These are phyloP conservation scores for Halictus rubicundus DNA, from an alignment of 1,140 invertebrate genomes.

Conservation along the genomic window DNA sequence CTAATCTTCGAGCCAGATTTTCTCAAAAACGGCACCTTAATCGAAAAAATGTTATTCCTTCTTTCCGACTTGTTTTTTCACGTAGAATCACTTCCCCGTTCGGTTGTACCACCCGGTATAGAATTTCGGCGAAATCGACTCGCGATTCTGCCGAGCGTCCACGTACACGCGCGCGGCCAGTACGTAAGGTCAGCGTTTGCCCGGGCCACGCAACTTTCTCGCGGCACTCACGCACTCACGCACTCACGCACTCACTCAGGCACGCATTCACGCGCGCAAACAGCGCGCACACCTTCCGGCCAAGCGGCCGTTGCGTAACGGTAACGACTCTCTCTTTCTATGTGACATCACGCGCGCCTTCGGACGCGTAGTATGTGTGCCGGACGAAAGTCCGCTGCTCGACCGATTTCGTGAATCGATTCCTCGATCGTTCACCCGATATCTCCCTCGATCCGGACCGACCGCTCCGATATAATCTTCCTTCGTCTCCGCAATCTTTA, in stretches of 20 bases:
- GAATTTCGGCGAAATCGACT: background rate
- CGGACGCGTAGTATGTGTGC: conserved; percentile 9
- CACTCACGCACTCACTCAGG: background rate
- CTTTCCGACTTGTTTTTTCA: too few species aligned
- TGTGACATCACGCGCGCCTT: conserved; percentile 76
- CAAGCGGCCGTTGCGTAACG: conserved; percentile 76
- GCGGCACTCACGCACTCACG: conserved; percentile 3
- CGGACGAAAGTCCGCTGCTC: background rate
- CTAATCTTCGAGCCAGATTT: too few species aligned
- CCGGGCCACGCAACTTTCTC: conserved; percentile 76
- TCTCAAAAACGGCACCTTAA: too few species aligned
- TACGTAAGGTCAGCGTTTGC: conserved; percentile 80
- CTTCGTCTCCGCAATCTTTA: too few species aligned
- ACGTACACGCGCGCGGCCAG: conserved; percentile 34
- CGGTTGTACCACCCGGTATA: too few species aligned
- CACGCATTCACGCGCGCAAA: conserved; percentile 42
- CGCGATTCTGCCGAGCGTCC: too few species aligned
- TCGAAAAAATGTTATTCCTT: too few species aligned
- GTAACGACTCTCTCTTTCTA: conserved; percentile 80
- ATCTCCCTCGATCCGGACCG: too few species aligned
- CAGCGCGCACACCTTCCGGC: conserved; percentile 30
- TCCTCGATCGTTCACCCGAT: background rate
- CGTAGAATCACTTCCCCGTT: too few species aligned
- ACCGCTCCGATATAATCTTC: too few species aligned
- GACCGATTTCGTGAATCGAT: conserved; percentile 51